phyloP scores from a whole-genome alignment of 2,888 invertebrate species.

The Drosophila melanocephala region DNA sequence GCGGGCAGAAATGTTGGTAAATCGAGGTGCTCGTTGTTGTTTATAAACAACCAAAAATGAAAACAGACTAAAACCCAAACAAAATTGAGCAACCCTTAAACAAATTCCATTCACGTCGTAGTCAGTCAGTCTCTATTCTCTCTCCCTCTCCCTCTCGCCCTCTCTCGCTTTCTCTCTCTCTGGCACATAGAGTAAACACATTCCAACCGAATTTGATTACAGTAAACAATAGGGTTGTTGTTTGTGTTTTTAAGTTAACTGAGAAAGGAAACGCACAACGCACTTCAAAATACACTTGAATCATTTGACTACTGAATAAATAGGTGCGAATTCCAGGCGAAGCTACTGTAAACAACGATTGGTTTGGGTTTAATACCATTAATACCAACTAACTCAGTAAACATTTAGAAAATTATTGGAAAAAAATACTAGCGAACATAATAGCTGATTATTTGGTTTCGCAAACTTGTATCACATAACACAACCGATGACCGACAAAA shows the following conservation, averaged over 20 bases:
- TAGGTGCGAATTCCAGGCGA: neutral
- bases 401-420: neutral
- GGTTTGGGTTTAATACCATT: neutral
- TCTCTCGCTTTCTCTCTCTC: neutral
- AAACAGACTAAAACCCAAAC: neutral
- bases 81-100: conserved; percentile 1
- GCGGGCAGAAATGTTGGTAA: neutral
- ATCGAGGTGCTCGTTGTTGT: neutral
- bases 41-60: neutral
- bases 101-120: neutral
- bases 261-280: conserved; percentile 7
- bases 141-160: neutral
- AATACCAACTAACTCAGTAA: neutral
- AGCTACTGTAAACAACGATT: neutral
- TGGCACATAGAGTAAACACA: conserved; percentile 36
- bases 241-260: conserved; percentile 7
- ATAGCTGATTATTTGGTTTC: neutral
- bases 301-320: neutral
- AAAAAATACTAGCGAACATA: neutral
- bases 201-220: conserved; percentile 27
- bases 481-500: neutral
- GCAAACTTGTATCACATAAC: neutral
- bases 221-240: conserved; percentile 38
- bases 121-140: neutral
- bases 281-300: neutral